Evolutionary conservation across 2,888 invertebrate genomes (phyloP).

Genomic region (Seira ritae): DNA sequence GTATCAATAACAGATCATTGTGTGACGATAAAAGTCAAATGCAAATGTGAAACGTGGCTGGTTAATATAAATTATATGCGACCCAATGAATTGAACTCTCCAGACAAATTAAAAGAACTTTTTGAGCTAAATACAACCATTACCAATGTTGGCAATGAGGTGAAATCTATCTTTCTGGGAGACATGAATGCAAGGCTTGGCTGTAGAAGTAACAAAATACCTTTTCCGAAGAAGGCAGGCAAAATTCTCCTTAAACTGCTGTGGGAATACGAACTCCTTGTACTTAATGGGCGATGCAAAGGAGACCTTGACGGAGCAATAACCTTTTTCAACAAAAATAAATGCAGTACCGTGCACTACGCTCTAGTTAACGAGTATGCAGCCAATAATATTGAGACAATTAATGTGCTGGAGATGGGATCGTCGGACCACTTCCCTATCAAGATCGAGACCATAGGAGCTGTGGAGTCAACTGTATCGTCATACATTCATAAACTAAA

Average conservation of each 20-base stretch:
- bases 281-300: not conserved
- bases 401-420: not conserved
- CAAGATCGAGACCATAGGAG: not conserved
- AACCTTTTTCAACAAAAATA: not conserved
- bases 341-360: not conserved
- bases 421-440: not conserved
- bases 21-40: not conserved
- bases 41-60: not conserved
- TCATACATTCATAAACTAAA: not conserved
- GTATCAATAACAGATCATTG: not conserved
- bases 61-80: not conserved
- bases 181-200: conserved; percentile 16
- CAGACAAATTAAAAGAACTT: not conserved
- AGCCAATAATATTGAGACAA: not conserved
- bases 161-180: not conserved
- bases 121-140: not conserved
- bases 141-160: not conserved
- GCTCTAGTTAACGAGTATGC: not conserved
- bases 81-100: not conserved
- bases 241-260: not conserved
- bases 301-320: not conserved
- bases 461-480: not conserved
- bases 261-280: not conserved
- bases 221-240: not conserved
- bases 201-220: not conserved